Evolutionary conservation across 2,888 invertebrate species (phyloP).

Genomic region (Torymus tubicola): DNA sequence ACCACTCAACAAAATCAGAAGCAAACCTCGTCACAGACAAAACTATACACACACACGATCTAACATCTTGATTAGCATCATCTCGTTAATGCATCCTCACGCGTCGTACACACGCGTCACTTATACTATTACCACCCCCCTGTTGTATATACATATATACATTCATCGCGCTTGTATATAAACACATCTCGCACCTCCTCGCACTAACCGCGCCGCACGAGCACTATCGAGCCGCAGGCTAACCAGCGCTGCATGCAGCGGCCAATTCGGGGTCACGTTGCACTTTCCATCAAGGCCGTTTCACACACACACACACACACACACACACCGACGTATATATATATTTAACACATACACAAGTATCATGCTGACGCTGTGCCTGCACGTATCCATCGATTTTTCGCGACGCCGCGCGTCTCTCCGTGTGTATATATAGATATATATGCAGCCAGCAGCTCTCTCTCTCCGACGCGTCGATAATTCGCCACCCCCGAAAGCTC

Average conservation of each 20-base stretch:
- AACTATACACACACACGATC: not conserved
- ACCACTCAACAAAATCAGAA: not conserved
- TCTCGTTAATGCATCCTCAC: not conserved
- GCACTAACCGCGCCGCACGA: not conserved
- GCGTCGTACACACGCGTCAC: not conserved
- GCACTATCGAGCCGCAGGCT: slow-evolving; percentile 12
- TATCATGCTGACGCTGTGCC: too few relatives aligned
- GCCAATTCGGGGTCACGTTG: slow-evolving; percentile 47
- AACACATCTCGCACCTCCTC: not conserved
- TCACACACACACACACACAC: not conserved
- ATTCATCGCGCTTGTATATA: too few relatives aligned
- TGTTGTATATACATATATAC: too few relatives aligned
- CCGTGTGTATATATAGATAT: too few relatives aligned
- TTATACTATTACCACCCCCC: not conserved
- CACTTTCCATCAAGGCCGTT: slow-evolving; percentile 44
- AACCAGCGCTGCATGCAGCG: too few relatives aligned
- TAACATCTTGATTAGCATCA: slow-evolving; percentile 1
- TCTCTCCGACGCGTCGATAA: slow-evolving; percentile 7
- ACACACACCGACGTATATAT: slow-evolving; percentile 19
- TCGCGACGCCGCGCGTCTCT: too few relatives aligned
- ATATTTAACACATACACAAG: slow-evolving; percentile 36
- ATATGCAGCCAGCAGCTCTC: not conserved
- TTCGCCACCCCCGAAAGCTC: not conserved
- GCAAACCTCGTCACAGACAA: not conserved
- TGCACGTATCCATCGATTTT: too few relatives aligned